A percentile compares a stretch with the other conserved stretches of the same genome.
phyloP scores from a whole-genome alignment of 2,888 invertebrate species.

The Maniola hyperantus region DNA sequence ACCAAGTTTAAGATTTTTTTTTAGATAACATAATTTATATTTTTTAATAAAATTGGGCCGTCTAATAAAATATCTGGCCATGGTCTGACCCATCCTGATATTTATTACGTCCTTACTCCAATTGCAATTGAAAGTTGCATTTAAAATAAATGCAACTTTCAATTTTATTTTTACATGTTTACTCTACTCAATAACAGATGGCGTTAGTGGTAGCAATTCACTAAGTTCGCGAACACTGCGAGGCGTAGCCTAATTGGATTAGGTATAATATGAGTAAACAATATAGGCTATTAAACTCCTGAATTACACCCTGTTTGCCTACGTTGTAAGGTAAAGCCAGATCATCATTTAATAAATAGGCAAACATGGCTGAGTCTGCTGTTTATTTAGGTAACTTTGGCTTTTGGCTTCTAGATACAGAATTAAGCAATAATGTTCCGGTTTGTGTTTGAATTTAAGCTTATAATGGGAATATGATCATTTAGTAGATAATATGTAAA shows the following conservation, averaged over 20 bases:
- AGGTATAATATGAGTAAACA: constrained; percentile 41
- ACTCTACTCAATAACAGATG: constrained; percentile 66
- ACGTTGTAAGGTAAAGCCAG: constrained; percentile 40
- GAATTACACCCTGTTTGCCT: constrained; percentile 42
- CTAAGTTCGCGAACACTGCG: constrained; percentile 1
- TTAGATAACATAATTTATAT: too few relatives aligned
- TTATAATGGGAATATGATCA: not conserved
- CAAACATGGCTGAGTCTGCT: constrained; percentile 38
- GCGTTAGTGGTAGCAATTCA: constrained; percentile 48
- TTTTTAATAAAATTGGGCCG: too few relatives aligned
- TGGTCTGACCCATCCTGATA: too few relatives aligned
- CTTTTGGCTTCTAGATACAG: constrained; percentile 4
- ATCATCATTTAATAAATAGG: constrained; percentile 43
- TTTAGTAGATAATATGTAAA: too few relatives aligned
- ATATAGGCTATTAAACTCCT: constrained; percentile 42
- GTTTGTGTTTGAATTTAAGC: not conserved
- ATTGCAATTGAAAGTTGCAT: too few relatives aligned
- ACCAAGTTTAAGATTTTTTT: too few relatives aligned
- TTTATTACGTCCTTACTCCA: too few relatives aligned
- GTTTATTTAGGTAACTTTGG: constrained; percentile 20
- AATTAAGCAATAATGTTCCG: constrained; percentile 16
- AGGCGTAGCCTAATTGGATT: constrained; percentile 40
- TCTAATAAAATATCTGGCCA: too few relatives aligned
- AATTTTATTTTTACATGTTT: not conserved
- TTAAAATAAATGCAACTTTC: too few relatives aligned